Base-by-base conservation (phyloP, 2,888 invertebrate genomes). In the Ellobium chinense region DNA sequence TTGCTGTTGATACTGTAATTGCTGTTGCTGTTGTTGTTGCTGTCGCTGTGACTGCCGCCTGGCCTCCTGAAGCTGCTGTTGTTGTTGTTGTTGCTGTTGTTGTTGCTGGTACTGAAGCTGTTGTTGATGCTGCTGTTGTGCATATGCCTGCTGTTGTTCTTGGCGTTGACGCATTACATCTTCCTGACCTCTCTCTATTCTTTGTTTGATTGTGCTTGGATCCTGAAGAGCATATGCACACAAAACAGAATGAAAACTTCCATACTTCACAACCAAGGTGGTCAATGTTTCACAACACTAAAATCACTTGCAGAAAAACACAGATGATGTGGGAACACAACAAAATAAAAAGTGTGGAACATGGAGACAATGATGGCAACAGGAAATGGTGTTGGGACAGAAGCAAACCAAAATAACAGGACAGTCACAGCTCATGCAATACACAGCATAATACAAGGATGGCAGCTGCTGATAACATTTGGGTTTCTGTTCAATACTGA, bases 21-120 rank as follows among this genome's bases (percentile, higher is more conserved):
- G 78, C 4, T 76, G 80, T 14, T 69, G 76, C 31, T 81, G 70
- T 39, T 66, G 81, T 24, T 69, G 74, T 4, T 70, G 80, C n/a
- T 74, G 81, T 14, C 31, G 74, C 29, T 81, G 78, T 29, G 37
- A 70, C 65, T 70, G 65, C 21, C 78, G 36, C 63, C 27, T n/a
- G 24, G 29, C 58, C 24, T 68, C 69, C 37, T 77, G 68, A 39
- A 36, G 54, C 34, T 79, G 68, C n/a, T 80, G 62, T n/a, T 75
- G 63, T 14, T 75, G 62, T 31, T 69, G 69, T 24, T 75, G 74
- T 56, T 68, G 69, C 24, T 63, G 66, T n/a, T 54, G 46, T 62
- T 73, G 65, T 65, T 63, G 74, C 18, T 60, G 73, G 34, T 73
- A 37, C 5, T 60, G 24, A 1, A 60, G 73, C 36, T 69, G 46